Conservation (phyloP, 2,797 vertebrate genomes). For the Odontamblyopus lacepedii region DNA sequence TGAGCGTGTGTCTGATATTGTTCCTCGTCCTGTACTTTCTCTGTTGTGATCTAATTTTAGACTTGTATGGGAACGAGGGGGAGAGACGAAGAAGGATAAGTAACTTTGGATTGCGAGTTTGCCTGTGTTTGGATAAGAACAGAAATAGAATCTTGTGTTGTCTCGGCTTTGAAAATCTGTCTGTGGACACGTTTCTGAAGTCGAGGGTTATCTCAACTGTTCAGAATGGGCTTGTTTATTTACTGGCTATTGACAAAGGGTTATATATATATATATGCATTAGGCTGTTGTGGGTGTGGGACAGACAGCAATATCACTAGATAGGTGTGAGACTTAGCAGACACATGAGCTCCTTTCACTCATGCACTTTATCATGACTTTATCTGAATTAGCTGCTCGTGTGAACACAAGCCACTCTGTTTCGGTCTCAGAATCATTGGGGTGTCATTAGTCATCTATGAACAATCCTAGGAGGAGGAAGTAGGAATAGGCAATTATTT, state of each 20-base stretch:
- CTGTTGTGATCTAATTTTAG: conserved; percentile 69
- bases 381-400: conserved; percentile 8
- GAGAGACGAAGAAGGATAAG: conserved; percentile 65
- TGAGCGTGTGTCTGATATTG: conserved; percentile 43
- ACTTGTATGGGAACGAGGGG: conserved; percentile 69
- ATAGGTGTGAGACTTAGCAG: not conserved
- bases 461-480: not conserved
- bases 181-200: conserved; percentile 6
- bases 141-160: conserved; percentile 66
- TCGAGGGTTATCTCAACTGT: not conserved
- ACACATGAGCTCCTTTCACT: not conserved
- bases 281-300: not conserved
- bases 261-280: not conserved
- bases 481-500: no score
- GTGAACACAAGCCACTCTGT: not conserved
- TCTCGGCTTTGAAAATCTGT: conserved; percentile 51
- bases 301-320: not conserved
- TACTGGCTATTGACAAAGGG: not conserved
- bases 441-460: conserved; percentile 1
- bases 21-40: conserved; percentile 71
- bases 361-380: conserved; percentile 1
- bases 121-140: conserved; percentile 71
- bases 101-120: conserved; percentile 64
- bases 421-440: not conserved
- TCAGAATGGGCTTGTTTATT: not conserved